phyloP scores from a whole-genome alignment of 2,113 vertebrate species.

The Saguinus imperator region DNA sequence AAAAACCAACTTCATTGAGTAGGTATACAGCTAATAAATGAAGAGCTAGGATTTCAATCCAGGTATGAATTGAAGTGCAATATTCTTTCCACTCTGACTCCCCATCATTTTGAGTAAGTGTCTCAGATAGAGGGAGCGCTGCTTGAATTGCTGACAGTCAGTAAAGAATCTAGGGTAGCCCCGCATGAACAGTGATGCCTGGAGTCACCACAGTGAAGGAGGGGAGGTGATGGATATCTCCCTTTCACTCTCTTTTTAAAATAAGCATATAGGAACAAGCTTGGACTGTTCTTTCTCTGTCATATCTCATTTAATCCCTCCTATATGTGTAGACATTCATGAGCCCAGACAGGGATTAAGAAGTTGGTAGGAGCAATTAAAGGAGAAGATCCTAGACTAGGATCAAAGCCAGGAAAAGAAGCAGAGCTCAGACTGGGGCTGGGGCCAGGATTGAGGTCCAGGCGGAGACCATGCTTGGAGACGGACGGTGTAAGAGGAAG shows the following conservation, averaged over 20 bases:
- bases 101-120: not conserved
- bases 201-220: not conserved
- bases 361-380: slow-evolving; percentile 48
- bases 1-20: not conserved
- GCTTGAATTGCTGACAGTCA: not conserved
- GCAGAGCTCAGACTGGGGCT: slow-evolving; percentile 37
- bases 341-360: slow-evolving; percentile 15
- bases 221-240: not conserved
- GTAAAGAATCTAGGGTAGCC: not conserved
- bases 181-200: not conserved
- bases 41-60: not conserved
- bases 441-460: slow-evolving; percentile 25
- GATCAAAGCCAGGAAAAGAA: slow-evolving; percentile 54
- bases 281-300: not conserved
- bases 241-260: not conserved
- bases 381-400: slow-evolving; percentile 44
- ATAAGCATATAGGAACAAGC: not conserved
- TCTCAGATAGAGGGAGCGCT: not conserved
- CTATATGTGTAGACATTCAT: not conserved
- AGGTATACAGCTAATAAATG: not conserved
- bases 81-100: not conserved
- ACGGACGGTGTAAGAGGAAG: slow-evolving; percentile 17
- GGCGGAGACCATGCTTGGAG: slow-evolving; percentile 8
- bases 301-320: not conserved
- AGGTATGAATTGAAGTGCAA: not conserved